These are phyloP conservation scores for Butastur rufipennis DNA, from an alignment of 2,113 vertebrate species.

Conservation along the genomic window DNA sequence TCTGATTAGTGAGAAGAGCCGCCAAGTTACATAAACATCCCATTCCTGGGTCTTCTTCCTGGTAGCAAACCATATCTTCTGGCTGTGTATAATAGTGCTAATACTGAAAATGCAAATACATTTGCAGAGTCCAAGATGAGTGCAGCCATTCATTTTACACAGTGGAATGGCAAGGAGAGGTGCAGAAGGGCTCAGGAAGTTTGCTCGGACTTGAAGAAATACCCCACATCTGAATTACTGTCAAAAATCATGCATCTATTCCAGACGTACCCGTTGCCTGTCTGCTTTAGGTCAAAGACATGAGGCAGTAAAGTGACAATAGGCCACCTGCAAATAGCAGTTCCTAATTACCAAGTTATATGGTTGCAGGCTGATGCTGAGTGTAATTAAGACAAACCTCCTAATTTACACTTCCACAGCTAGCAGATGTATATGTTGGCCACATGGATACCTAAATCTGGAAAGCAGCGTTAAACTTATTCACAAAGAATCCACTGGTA, in stretches of 20 bases:
- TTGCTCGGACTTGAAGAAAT: not conserved
- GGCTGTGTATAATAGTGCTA: not conserved
- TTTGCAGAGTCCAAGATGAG: not conserved
- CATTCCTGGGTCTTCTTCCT: not conserved
- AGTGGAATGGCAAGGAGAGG: not conserved
- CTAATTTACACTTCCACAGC: not conserved
- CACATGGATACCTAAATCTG: not conserved
- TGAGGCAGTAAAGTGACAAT: not conserved
- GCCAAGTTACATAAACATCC: not conserved
- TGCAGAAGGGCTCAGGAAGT: not conserved
- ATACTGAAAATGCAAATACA: not conserved
- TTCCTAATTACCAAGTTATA: not conserved
- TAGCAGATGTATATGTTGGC: not conserved
- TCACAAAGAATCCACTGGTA: not conserved
- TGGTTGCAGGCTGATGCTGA: not conserved
- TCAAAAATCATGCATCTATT: rapidly evolving
- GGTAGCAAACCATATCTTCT: not conserved
- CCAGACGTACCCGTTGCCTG: not conserved
- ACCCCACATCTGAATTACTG: not conserved
- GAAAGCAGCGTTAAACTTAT: not conserved
- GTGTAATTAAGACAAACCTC: not conserved
- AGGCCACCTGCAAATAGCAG: not conserved
- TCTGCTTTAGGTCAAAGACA: not conserved
- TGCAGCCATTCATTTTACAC: not conserved
- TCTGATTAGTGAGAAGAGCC: not conserved